A percentile compares a stretch with the other conserved stretches of the same genome.
Conservation (phyloP, 2,888 invertebrate genomes). For the Drosophila monieri region DNA sequence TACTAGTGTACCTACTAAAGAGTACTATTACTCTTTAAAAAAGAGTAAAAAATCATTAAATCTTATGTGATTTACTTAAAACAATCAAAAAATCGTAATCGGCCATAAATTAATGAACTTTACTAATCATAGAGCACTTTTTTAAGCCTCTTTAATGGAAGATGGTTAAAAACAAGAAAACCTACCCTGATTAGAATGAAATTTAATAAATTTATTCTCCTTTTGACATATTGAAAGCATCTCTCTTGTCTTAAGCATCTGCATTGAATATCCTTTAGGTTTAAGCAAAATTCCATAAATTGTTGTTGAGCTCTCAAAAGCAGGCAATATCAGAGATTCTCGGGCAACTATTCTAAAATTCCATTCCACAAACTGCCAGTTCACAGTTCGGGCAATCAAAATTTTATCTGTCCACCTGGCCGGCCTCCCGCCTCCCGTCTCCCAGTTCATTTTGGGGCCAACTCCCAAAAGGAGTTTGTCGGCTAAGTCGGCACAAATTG, state of each 20-base stretch:
- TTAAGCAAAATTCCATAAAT: constrained; percentile 9
- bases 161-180: no score
- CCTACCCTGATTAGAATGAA: no score
- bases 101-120: no score
- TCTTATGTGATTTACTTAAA: not conserved
- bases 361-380: constrained; percentile 15
- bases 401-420: constrained; percentile 1
- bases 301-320: not conserved
- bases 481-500: constrained; percentile 67
- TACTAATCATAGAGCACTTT: no score
- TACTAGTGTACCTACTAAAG: not conserved
- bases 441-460: not conserved
- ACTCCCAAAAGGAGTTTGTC: constrained; percentile 38
- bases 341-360: constrained; percentile 26
- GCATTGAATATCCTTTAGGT: not conserved
- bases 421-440: no score
- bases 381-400: constrained; percentile 33
- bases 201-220: not conserved
- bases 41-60: not conserved
- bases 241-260: not conserved
- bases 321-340: constrained; percentile 12
- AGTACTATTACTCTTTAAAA: no score
- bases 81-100: not conserved
- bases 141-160: no score
- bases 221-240: not conserved